Percentiles rank a stretch among this genome's conserved stretches.
These are phyloP conservation scores for Ephestia elutella DNA, from an alignment of 1,140 invertebrate species.

Conservation along the genomic window DNA sequence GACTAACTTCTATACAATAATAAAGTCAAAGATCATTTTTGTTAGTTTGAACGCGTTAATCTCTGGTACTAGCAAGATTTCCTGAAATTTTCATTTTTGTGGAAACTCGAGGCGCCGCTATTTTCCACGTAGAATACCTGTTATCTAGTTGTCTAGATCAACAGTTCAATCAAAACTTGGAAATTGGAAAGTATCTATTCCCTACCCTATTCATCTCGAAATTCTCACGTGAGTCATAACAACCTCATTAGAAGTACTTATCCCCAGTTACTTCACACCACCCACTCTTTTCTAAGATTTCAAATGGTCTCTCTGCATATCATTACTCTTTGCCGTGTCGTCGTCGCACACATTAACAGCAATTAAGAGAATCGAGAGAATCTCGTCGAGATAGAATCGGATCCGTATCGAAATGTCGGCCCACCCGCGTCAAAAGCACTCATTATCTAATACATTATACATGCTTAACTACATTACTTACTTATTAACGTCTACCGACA, in stretches of 20 bases:
- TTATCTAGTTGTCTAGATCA: too few relatives aligned
- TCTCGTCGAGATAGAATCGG: conserved; percentile 62
- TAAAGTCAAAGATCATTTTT: too few relatives aligned
- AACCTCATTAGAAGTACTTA: neutral
- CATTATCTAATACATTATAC: conserved; percentile 65
- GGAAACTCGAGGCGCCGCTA: too few relatives aligned
- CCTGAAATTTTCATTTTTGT: too few relatives aligned
- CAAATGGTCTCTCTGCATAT: neutral
- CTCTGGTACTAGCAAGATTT: too few relatives aligned
- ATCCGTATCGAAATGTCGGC: conserved; percentile 40
- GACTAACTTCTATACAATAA: too few relatives aligned
- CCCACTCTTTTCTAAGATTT: neutral
- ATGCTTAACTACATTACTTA: conserved; percentile 49
- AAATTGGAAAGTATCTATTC: too few relatives aligned
- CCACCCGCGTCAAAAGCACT: conserved; percentile 52
- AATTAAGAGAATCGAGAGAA: conserved; percentile 63
- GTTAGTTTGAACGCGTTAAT: too few relatives aligned
- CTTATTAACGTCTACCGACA: conserved; percentile 23
- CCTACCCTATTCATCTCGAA: too few relatives aligned
- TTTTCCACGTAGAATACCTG: too few relatives aligned
- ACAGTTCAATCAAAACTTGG: too few relatives aligned
- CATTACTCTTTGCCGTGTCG: conserved; percentile 11
- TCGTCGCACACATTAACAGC: conserved; percentile 48
- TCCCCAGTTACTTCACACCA: conserved; percentile 3
- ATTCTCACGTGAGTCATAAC: too few relatives aligned